These are phyloP conservation scores for Dromas ardeola DNA, from an alignment of 2,113 vertebrate genomes.

Conservation along the genomic window DNA sequence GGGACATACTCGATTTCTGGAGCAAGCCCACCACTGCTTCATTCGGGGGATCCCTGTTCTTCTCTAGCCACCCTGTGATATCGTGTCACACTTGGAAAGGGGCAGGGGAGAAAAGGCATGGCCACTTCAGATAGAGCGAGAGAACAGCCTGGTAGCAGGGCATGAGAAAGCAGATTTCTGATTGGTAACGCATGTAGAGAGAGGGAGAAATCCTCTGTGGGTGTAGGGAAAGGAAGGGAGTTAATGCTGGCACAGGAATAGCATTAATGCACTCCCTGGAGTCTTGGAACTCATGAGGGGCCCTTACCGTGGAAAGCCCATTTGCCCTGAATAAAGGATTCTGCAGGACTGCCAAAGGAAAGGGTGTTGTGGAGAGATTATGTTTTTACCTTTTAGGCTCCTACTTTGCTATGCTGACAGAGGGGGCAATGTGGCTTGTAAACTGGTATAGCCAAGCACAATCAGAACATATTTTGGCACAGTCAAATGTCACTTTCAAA, in stretches of 20 bases:
- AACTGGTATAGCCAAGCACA: neutral
- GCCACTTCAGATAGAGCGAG: neutral
- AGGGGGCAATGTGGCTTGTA: neutral
- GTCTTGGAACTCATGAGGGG: neutral
- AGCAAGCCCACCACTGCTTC: slow-evolving; percentile 43
- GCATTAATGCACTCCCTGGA: neutral
- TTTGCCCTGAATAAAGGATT: neutral
- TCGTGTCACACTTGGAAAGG: slow-evolving; percentile 22
- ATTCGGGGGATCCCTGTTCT: slow-evolving; percentile 52
- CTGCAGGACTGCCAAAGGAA: neutral
- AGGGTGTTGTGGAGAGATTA: neutral
- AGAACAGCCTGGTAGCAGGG: neutral
- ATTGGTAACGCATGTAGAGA: neutral
- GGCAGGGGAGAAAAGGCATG: neutral
- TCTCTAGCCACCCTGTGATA: slow-evolving; percentile 51
- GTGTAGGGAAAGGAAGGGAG: neutral
- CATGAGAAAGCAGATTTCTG: neutral
- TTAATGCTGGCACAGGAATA: neutral
- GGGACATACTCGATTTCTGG: neutral
- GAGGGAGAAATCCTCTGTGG: neutral
- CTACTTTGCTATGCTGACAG: neutral
- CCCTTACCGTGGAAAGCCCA: neutral
- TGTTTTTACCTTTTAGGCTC: neutral
- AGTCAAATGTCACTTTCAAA: slow-evolving; percentile 3
- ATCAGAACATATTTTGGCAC: neutral